Base-by-base conservation (phyloP, 2,888 invertebrate species). In the Myathropa florea region DNA sequence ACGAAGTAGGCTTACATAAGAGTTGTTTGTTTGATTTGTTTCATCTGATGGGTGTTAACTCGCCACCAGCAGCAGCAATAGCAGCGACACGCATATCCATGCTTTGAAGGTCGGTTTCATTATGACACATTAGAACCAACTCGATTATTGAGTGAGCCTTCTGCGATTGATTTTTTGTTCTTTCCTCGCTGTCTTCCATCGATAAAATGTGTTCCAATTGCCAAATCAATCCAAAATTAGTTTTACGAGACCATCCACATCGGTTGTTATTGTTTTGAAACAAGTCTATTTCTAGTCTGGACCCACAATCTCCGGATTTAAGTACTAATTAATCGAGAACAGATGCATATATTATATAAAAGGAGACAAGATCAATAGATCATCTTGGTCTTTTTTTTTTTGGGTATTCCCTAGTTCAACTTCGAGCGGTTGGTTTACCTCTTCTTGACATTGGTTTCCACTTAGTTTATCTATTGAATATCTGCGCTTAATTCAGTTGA, bases 141-240 rank as follows among this genome's bases (percentile, higher is more conserved):
- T 70, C 78, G 85, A 70, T 82, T 73, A 85, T 85, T 82, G 63
- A 78, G 39, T 68, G 60, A 77, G 73, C 82, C 85, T 85, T 82
- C 18, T 46, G 46, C 46, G 85, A 63, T 73, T 72, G 72, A 73
- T 60, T 77, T 77, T 67, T 46, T 61, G 21, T 28, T 26, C 28
- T 21, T 77, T 72, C 33, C 57, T 55, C n/a, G 23, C 57, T 36
- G 10, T 57, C 26, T 26, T 70, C 18, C 7, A 36, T 53, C 4
- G 33, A 33, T 33, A 33, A 33, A 6, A 18, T 46, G n/a, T 4
- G 46, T 18, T 46, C 18, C 46, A 46, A 46, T 18, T 46, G 1
- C 18, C 1, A 46, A 46, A 18, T 46, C 46, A 18, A 46, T 18
- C 18, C n/a, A n/a, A 46, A 46, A 46, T 46, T 46, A 46, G 46